phyloP scores from a whole-genome alignment of 2,113 vertebrate genomes.

The Ancistrus triradiatus region DNA sequence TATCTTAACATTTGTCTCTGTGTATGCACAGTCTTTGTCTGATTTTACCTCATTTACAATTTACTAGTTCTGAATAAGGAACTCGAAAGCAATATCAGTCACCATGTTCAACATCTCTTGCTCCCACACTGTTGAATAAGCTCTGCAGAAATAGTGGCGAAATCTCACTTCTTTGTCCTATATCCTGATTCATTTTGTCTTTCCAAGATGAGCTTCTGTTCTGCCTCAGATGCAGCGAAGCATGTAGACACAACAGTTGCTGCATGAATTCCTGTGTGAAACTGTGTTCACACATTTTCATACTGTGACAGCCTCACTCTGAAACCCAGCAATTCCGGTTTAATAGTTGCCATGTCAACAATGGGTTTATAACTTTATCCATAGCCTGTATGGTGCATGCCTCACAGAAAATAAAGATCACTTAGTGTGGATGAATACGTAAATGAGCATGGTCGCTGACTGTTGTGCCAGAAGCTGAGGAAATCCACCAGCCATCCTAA shows the following conservation, averaged over 20 bases:
- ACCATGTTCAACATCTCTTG: slow-evolving; percentile 10
- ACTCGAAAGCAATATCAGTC: slow-evolving; percentile 22
- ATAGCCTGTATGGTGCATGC: slow-evolving; percentile 38
- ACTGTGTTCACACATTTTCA: slow-evolving; percentile 47
- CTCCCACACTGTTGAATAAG: slow-evolving; percentile 15
- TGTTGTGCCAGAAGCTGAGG: slow-evolving; percentile 32
- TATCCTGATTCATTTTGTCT: slow-evolving; percentile 20
- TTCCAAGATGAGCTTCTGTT: slow-evolving; percentile 35
- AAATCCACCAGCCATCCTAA: slow-evolving; percentile 36
- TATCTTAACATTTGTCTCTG: slow-evolving; percentile 15
- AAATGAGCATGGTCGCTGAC: slow-evolving; percentile 39
- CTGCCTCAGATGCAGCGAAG: slow-evolving; percentile 41
- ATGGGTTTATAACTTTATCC: slow-evolving; percentile 57
- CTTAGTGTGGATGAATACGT: slow-evolving; percentile 49
- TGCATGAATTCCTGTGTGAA: slow-evolving; percentile 50
- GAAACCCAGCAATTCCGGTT: slow-evolving; percentile 54
- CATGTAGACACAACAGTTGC: slow-evolving; percentile 53
- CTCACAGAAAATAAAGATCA: slow-evolving; percentile 51
- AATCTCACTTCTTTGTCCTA: slow-evolving; percentile 19
- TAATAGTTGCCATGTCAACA: slow-evolving; percentile 65
- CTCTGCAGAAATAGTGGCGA: slow-evolving; percentile 1
- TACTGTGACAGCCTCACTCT: slow-evolving; percentile 42
- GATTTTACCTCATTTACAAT: not conserved
- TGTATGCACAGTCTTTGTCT: not conserved
- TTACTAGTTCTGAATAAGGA: not conserved